Percentiles rank a stretch among this genome's conserved stretches.
phyloP scores from a whole-genome alignment of 53 echinoderm and acorn worm species.

The Pentamera pediparva region DNA sequence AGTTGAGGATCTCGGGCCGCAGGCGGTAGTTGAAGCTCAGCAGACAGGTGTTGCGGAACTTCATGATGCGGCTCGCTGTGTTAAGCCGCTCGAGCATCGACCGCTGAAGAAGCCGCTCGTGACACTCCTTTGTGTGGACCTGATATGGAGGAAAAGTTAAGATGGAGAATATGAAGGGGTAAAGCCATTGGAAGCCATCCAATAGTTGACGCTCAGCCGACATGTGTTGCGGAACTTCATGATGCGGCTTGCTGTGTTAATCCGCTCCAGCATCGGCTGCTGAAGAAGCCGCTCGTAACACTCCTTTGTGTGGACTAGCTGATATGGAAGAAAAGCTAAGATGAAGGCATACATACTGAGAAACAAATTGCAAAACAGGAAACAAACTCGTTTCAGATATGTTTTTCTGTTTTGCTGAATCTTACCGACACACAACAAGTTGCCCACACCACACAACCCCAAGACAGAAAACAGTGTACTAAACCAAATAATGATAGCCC shows the following conservation, averaged over 20 bases:
- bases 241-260: conserved; percentile 41
- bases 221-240: conserved; percentile 14
- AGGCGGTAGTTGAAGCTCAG: conserved; percentile 84
- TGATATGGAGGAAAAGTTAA: neutral
- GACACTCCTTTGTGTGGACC: conserved; percentile 62
- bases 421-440: too few relatives aligned
- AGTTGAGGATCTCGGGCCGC: conserved; percentile 58
- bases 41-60: conserved; percentile 19
- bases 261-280: conserved; percentile 67
- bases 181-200: conserved; percentile 35
- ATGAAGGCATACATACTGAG: too few relatives aligned
- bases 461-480: too few relatives aligned
- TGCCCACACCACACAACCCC: too few relatives aligned
- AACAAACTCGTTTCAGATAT: too few relatives aligned
- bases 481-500: too few relatives aligned
- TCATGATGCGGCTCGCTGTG: conserved; percentile 36
- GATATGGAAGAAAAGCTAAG: neutral
- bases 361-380: too few relatives aligned
- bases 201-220: conserved; percentile 76
- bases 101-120: conserved; percentile 49
- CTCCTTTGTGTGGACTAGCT: conserved; percentile 59
- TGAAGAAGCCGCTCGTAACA: conserved; percentile 60
- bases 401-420: too few relatives aligned
- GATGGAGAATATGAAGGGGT: neutral
- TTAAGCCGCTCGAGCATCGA: conserved; percentile 78